These are phyloP conservation scores for Malachius bipustulatus DNA, from an alignment of 2,888 invertebrate species.

Conservation along the genomic window DNA sequence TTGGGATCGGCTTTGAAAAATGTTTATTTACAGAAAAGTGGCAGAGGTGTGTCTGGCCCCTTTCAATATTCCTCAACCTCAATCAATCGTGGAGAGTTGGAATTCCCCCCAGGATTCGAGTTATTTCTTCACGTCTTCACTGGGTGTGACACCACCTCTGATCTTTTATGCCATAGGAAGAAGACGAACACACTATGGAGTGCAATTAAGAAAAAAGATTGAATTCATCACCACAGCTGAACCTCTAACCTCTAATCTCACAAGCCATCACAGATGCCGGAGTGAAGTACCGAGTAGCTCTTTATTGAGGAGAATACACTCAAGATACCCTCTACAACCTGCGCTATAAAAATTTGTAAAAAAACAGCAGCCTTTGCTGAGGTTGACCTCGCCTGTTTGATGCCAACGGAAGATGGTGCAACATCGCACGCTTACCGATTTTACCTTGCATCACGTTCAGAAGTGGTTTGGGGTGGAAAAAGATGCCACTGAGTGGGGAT, in stretches of 20 bases:
- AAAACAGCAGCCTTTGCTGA: background rate
- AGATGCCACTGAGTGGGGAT: background rate
- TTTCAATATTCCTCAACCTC: background rate
- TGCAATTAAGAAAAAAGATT: no score
- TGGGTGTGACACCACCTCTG: slow-evolving; percentile 2
- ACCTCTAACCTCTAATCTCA: no score
- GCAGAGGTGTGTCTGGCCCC: background rate
- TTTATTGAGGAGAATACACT: slow-evolving; percentile 2
- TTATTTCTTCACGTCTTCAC: slow-evolving; percentile 3
- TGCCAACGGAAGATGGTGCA: background rate
- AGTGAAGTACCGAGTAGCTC: no score
- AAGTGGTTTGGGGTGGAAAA: slow-evolving; percentile 2
- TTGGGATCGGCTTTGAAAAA: background rate
- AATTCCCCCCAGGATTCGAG: background rate
- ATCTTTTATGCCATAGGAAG: background rate
- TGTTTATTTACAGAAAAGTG: slow-evolving; percentile 1
- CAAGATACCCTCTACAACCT: background rate
- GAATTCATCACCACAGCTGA: no score
- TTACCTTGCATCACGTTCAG: background rate
- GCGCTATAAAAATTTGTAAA: background rate
- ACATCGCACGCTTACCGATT: background rate
- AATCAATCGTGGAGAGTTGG: background rate
- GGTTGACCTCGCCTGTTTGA: slow-evolving; percentile 3
- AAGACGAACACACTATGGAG: no score
- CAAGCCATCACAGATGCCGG: no score